Evolutionary conservation across 2,888 invertebrate genomes (phyloP), one percentile per base, ranked within the genome.

Genomic region (Caenorhabditis panamensis): DNA sequence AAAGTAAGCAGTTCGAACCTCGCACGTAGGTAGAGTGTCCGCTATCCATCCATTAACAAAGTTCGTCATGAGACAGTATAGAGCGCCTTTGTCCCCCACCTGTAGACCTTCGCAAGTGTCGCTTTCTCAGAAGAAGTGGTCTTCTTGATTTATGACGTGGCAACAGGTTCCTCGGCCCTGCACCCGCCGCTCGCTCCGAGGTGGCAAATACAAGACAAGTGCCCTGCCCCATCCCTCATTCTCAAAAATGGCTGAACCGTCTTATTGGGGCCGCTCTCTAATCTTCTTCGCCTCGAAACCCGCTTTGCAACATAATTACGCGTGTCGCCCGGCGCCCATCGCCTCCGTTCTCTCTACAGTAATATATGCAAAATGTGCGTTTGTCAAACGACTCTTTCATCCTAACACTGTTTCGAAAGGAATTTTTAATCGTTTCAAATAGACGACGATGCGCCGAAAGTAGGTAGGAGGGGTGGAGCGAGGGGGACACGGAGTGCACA

Each of bases 221-320:
- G 31, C 41, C 37, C 3, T 9, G 20, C 22, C 37, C 20, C 59
- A 9, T 13, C 59, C 18, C 47, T 54, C 11, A 31, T 20, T 22
- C 22, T 63, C 63, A 44, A 71, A 62, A 62, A 62, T 68, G 62
- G 26, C 71, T 68, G 68, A 68, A 68, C 68, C 59, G 59, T 68
- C 68, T 59, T 62, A 51, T 62, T 66, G 4, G 44, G 16, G 36
- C 68, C 68, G 68, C 61, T 44, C 63, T 68, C 54, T 68, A 68
- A 77, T 68, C 68, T 56, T 75, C 63, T 47, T 16, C 75, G 6
- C 54, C 36, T 16, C 36, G 37, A 61, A 61, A 63, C 63, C 63
- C 76, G 76, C 54, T 77, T 77, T 63, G 76, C 76, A 77, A 77
- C 76, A 77, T 77, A 77, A 77, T 77, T 77, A 68, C 58, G 58